A percentile compares a stretch with the other conserved stretches of the same genome.
These are phyloP conservation scores for Eurystomus glaucurus DNA, from an alignment of 2,797 vertebrate genomes.

Conservation along the genomic window DNA sequence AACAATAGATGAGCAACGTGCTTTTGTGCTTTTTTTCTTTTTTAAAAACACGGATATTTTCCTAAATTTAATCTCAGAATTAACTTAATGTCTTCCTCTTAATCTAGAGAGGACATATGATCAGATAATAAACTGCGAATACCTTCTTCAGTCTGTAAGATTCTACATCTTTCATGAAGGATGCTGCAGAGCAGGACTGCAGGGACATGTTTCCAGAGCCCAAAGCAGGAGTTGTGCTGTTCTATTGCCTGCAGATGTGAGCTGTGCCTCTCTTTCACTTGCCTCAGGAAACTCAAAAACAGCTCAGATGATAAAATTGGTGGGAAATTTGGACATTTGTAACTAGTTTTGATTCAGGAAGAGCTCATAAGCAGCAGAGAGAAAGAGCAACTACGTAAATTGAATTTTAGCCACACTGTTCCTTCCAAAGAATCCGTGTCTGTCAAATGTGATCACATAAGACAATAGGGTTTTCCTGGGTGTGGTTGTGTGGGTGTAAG, in stretches of 20 bases:
- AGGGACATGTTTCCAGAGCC: neutral
- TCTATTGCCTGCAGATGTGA: neutral
- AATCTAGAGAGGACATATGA: neutral
- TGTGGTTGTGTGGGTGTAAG: neutral
- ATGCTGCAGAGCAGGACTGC: neutral
- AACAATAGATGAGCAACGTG: neutral
- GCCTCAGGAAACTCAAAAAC: neutral
- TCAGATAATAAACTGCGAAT: neutral
- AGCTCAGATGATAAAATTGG: neutral
- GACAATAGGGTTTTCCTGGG: neutral
- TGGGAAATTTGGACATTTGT: neutral
- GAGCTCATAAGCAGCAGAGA: neutral
- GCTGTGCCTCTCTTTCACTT: neutral
- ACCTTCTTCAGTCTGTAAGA: neutral
- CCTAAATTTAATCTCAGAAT: neutral
- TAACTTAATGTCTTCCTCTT: neutral
- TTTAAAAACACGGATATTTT: neutral
- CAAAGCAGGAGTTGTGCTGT: neutral
- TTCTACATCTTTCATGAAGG: neutral
- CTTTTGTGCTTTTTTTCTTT: neutral
- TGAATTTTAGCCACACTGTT: neutral
- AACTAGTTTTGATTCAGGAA: neutral
- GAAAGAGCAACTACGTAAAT: neutral
- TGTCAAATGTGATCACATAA: neutral
- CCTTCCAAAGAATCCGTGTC: neutral